Percentiles rank a stretch among this genome's conserved stretches.
These are phyloP conservation scores for Euphonia xanthogaster DNA, from an alignment of 2,797 vertebrate species.

Conservation along the genomic window DNA sequence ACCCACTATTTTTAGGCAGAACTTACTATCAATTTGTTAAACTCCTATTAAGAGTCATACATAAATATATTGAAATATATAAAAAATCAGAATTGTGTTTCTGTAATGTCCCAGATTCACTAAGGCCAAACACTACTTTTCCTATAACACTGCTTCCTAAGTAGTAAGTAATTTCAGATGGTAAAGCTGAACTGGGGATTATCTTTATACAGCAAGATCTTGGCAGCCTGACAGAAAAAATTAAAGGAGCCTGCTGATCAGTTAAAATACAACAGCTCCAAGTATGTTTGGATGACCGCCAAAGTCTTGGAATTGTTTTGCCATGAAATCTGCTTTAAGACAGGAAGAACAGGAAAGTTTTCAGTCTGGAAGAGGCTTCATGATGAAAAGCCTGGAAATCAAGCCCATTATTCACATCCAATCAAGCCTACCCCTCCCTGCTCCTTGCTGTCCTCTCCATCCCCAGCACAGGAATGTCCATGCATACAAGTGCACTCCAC, in stretches of 20 bases:
- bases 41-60: not conserved
- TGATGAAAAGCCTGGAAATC: slow-evolving; percentile 59
- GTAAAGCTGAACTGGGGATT: slow-evolving; percentile 19
- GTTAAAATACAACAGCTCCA: slow-evolving; percentile 36
- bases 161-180: not conserved
- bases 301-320: slow-evolving; percentile 66
- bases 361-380: slow-evolving; percentile 28
- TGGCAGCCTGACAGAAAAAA: slow-evolving; percentile 57
- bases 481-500: not conserved
- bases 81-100: not conserved
- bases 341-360: slow-evolving; percentile 60
- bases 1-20: not conserved
- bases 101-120: not conserved
- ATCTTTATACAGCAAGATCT: slow-evolving; percentile 14
- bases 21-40: not conserved
- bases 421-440: slow-evolving; percentile 37
- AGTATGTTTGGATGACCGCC: slow-evolving; percentile 51
- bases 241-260: slow-evolving; percentile 36
- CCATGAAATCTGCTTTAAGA: slow-evolving; percentile 66
- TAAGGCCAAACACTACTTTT: not conserved
- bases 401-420: slow-evolving; percentile 60
- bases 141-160: not conserved
- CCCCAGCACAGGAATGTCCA: not conserved
- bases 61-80: not conserved
- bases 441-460: not conserved